Conservation (phyloP, 2,113 vertebrate genomes). For the Rhinolophus sinicus region DNA sequence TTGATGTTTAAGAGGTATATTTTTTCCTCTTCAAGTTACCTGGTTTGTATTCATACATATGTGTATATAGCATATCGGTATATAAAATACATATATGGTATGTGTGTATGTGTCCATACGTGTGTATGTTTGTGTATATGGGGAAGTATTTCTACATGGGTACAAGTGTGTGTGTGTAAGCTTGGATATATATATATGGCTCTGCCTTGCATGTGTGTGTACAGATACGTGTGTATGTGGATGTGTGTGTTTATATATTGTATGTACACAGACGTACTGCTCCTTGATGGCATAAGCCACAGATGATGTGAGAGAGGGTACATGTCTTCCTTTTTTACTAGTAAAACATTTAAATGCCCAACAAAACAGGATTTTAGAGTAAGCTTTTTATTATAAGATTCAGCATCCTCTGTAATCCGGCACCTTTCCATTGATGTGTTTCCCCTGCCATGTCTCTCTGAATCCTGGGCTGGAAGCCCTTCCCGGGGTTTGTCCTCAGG, state of each 20-base stretch:
- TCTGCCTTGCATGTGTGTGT: not conserved
- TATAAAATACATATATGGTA: no score
- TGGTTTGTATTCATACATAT: not conserved
- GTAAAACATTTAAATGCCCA: not conserved
- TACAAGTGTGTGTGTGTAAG: not conserved
- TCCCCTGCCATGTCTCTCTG: not conserved
- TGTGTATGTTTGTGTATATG: no score
- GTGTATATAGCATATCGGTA: not conserved
- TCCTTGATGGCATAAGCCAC: not conserved
- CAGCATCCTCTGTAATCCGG: not conserved
- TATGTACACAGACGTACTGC: not conserved
- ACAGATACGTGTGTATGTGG: not conserved
- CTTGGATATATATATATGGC: not conserved
- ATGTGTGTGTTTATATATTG: not conserved
- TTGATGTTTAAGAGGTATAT: not conserved
- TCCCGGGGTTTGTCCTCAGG: not conserved
- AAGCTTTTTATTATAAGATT: not conserved
- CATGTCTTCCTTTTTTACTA: not conserved
- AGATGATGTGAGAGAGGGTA: not conserved
- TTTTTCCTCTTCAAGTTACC: not conserved
- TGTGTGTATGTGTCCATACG: rapidly evolving
- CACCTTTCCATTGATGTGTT: not conserved
- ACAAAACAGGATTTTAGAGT: not conserved
- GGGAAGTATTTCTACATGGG: not conserved
- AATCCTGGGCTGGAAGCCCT: not conserved